Base-by-base conservation (phyloP, 2,797 vertebrate genomes). In the Sebastes hopkinsi region DNA sequence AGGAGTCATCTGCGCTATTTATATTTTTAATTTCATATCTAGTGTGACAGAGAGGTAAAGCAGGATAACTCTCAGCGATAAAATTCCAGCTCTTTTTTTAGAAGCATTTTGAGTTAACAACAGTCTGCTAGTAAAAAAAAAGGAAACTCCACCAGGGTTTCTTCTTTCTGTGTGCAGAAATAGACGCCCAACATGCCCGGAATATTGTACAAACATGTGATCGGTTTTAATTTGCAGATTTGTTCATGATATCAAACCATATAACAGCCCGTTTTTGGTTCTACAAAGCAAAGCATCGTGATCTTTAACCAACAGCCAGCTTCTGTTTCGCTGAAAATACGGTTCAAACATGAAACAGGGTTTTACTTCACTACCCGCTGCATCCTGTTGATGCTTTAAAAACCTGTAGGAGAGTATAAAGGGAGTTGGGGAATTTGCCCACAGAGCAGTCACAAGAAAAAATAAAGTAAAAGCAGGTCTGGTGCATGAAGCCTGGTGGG, bases 211-310 rank as follows among this genome's bases (percentile, higher is more conserved):
- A 80, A 71, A 77, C 75, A 29, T 8, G 30, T 77, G 66, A 72
- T 68, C 30, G 29, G 7, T 72, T 75, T 75, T 42, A 38, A 82
- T 70, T 58, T 66, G 66, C 25, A 32, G 22, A 75, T 81, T 59
- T 64, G 42, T 42, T 52, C 8, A 6, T 23, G 52, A 76, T 32
- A 69, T 61, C 8, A 61, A 75, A 75, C 1, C 4, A n/a, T 58
- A 5, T 10, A 52, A 77, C 27, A 29, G 46, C n/a, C 8, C 5
- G 5, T 64, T 81, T 80, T 64, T 34, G 34, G 10, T 25, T 62
- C 27, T 13, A 88, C 67, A 87, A 87, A 89, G 81, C 32, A 9
- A 71, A 34, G n/a, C 38, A 13, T 71, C 83, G 74, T 61, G 38
- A 52, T 66, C 77, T 66, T 32, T 14, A 54, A 66, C 13, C 5